A percentile compares a stretch with the other conserved stretches of the same genome.
phyloP scores from a whole-genome alignment of 2,797 vertebrate genomes.

The Rhinatrema bivittatum region DNA sequence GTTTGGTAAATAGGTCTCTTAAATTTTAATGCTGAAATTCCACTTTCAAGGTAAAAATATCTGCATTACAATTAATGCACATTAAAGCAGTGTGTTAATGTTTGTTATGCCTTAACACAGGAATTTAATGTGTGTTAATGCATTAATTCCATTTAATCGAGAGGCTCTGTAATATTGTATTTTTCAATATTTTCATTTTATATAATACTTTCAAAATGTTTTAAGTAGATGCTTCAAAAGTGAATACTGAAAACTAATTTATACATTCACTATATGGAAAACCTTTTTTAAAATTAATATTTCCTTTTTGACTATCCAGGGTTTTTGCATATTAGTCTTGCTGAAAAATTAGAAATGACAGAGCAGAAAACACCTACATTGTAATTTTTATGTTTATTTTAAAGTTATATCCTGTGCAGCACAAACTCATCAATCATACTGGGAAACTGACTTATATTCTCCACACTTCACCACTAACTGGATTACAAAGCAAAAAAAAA shows the following conservation, averaged over 20 bases:
- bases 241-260: not conserved
- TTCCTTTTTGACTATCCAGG: slow-evolving; percentile 6
- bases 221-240: slow-evolving; percentile 6
- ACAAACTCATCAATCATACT: slow-evolving; percentile 84
- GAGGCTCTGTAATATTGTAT: not conserved
- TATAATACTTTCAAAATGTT: slow-evolving; percentile 1
- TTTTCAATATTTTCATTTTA: slow-evolving; percentile 7
- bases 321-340: slow-evolving; percentile 28
- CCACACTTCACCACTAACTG: slow-evolving; percentile 71
- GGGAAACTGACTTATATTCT: slow-evolving; percentile 73
- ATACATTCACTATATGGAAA: slow-evolving; percentile 1
- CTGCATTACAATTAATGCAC: too few relatives aligned
- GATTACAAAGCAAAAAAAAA: slow-evolving; percentile 80
- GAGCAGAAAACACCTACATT: slow-evolving; percentile 71
- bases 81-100: too few relatives aligned
- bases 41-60: too few relatives aligned
- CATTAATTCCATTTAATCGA: slow-evolving; percentile 2
- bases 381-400: slow-evolving; percentile 49
- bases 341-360: slow-evolving; percentile 42
- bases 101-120: too few relatives aligned
- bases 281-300: slow-evolving; percentile 4
- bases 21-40: too few relatives aligned
- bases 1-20: too few relatives aligned
- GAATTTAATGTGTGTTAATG: too few relatives aligned
- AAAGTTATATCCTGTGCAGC: slow-evolving; percentile 61